A percentile compares a stretch with the other conserved stretches of the same genome.
These are phyloP conservation scores for Zaprionus tsacasi DNA, from an alignment of 1,140 invertebrate genomes.

Conservation along the genomic window DNA sequence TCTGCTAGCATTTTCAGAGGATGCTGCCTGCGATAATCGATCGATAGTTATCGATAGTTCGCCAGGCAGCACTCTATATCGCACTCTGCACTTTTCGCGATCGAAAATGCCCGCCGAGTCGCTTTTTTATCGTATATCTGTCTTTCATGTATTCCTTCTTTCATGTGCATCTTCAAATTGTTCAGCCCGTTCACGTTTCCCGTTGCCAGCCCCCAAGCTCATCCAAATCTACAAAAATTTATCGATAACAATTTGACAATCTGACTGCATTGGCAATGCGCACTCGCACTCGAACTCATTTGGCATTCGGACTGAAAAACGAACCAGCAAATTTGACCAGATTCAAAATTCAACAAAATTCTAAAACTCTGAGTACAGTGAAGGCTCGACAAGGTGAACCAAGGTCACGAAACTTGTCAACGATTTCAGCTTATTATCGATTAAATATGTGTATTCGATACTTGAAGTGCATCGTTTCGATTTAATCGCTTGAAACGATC, in stretches of 20 bases:
- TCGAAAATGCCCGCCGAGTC: constrained; percentile 14
- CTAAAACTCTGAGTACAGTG: neutral
- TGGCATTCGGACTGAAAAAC: constrained; percentile 53
- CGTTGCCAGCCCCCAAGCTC: constrained; percentile 55
- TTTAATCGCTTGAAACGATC: no score
- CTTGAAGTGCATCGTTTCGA: no score
- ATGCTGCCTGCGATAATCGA: neutral
- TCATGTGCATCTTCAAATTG: constrained; percentile 10
- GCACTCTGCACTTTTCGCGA: neutral
- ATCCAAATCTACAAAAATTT: neutral
- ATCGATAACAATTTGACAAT: neutral
- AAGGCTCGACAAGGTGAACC: neutral
- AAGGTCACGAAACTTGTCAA: neutral
- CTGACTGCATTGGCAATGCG: constrained; percentile 40
- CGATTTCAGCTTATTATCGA: no score
- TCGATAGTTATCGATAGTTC: neutral
- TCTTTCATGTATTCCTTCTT: constrained; percentile 6
- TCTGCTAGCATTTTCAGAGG: constrained; percentile 13
- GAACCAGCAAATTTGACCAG: neutral
- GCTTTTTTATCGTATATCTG: neutral
- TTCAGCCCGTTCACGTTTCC: constrained; percentile 52
- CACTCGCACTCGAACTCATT: constrained; percentile 44
- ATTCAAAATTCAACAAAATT: constrained; percentile 11
- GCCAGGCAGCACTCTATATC: neutral
- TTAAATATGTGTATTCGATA: no score